phyloP scores from a whole-genome alignment of 2,113 vertebrate genomes.

The Mirza zaza region DNA sequence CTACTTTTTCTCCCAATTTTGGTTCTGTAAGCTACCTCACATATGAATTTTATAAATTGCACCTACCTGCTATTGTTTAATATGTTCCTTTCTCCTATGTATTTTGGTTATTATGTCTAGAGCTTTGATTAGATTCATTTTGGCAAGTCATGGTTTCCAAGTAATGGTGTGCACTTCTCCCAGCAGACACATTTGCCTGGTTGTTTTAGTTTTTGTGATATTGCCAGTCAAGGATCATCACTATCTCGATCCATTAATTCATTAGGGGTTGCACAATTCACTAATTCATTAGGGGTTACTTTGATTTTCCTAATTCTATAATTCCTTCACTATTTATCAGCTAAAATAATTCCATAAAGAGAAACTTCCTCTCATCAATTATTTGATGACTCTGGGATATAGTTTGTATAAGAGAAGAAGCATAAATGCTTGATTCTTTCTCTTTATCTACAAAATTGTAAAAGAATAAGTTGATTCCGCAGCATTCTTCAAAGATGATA shows the following conservation, averaged over 20 bases:
- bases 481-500: background rate
- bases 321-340: background rate
- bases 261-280: background rate
- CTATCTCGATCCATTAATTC: background rate
- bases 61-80: background rate
- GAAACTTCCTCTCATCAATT: background rate
- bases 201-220: background rate
- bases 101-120: background rate
- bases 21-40: background rate
- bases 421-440: background rate
- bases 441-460: background rate
- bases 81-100: background rate
- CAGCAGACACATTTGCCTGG: background rate
- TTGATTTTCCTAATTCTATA: slow-evolving; percentile 23
- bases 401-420: background rate
- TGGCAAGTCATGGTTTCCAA: background rate
- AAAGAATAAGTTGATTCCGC: background rate
- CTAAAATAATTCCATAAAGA: background rate
- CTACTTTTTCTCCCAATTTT: background rate
- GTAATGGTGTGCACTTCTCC: background rate
- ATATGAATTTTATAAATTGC: background rate
- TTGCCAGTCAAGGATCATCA: background rate
- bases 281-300: background rate
- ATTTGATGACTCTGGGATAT: background rate
- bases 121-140: background rate